Percentiles rank a stretch among this genome's conserved stretches.
Conservation (phyloP, 2,888 invertebrate genomes). For the Lasioglossum marginatum region DNA sequence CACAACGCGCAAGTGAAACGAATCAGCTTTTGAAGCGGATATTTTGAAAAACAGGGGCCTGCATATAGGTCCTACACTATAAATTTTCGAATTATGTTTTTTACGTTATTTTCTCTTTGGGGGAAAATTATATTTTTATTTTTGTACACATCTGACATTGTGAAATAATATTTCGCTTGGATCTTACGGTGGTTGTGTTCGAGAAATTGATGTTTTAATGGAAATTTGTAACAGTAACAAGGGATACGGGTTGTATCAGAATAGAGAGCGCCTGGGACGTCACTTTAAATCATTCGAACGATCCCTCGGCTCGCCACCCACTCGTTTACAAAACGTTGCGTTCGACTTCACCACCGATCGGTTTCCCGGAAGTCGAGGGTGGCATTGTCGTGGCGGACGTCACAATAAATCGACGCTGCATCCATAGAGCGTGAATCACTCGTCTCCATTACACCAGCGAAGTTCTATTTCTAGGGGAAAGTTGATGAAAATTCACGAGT, state of each 20-base stretch:
- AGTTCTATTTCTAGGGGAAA: conserved; percentile 25
- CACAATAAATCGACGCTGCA: conserved; percentile 35
- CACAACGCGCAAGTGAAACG: background rate
- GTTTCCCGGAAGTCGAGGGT: conserved; percentile 41
- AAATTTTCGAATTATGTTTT: background rate
- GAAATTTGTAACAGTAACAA: background rate
- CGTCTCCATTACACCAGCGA: conserved; percentile 11
- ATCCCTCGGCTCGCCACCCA: background rate
- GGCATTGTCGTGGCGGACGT: conserved; percentile 26
- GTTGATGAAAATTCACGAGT: conserved; percentile 19
- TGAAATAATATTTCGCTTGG: background rate
- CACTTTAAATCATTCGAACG: background rate
- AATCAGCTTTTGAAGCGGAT: background rate
- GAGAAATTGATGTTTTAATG: background rate
- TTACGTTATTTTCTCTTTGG: background rate
- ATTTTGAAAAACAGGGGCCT: background rate
- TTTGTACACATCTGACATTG: background rate
- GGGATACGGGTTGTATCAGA: background rate
- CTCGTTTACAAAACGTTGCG: background rate
- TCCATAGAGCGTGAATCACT: conserved; percentile 36
- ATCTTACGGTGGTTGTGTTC: background rate
- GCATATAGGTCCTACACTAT: background rate
- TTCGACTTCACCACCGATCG: conserved; percentile 11
- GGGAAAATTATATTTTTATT: background rate
- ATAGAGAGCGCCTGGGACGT: background rate